A percentile compares a stretch with the other conserved stretches of the same genome.
phyloP scores from a whole-genome alignment of 2,113 vertebrate species.

The Sinosuthora webbiana region DNA sequence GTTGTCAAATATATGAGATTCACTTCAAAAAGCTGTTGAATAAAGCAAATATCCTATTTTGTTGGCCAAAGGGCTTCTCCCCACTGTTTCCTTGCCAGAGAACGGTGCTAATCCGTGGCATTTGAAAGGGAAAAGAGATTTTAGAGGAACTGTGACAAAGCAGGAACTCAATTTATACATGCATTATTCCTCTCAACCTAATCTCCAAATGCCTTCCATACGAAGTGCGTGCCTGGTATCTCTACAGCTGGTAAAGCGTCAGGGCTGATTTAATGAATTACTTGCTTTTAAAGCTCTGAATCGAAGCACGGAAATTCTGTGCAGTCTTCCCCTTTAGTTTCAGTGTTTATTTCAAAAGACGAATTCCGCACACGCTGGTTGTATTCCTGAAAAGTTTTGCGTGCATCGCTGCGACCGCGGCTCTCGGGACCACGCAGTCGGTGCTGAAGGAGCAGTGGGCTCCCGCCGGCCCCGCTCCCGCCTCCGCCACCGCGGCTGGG shows the following conservation, averaged over 20 bases:
- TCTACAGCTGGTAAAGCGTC: not conserved
- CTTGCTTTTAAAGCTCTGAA: not conserved
- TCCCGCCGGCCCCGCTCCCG: not conserved
- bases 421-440: accelerated
- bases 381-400: not conserved
- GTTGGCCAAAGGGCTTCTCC: not conserved
- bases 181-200: not conserved
- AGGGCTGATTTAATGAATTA: not conserved
- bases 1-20: not conserved
- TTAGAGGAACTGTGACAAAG: not conserved
- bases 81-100: not conserved
- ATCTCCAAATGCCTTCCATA: not conserved
- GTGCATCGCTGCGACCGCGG: accelerated
- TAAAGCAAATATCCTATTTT: not conserved
- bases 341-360: not conserved
- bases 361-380: accelerated
- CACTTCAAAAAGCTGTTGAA: not conserved
- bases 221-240: not conserved
- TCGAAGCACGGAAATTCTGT: not conserved
- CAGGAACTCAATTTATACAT: not conserved
- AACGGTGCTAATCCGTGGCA: not conserved
- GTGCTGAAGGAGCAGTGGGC: accelerated
- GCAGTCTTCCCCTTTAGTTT: too few relatives aligned
- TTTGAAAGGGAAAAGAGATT: not conserved
- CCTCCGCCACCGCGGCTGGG: not conserved